Conservation (phyloP, 2,888 invertebrate genomes). For the Nemotelus nigrinus region DNA sequence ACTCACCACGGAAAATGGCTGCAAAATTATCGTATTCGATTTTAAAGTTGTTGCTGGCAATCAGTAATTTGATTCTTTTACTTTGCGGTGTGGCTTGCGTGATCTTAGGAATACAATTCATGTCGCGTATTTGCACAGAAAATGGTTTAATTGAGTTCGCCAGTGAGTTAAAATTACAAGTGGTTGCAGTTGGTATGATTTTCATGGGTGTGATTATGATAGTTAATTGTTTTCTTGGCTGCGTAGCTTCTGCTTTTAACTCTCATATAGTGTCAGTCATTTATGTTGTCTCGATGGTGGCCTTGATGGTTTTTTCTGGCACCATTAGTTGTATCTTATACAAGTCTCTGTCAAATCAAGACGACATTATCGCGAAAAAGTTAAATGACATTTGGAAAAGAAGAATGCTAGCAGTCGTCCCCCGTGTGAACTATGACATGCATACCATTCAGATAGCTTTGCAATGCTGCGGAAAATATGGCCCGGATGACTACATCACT, state of each 20-base stretch:
- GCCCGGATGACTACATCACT: neutral
- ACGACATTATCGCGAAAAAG: neutral
- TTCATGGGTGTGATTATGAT: neutral
- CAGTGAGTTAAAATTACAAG: neutral
- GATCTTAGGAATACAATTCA: neutral
- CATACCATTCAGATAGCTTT: neutral
- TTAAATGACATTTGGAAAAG: neutral
- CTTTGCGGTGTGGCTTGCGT: constrained; percentile 1
- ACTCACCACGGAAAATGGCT: too few species aligned
- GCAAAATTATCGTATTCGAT: neutral
- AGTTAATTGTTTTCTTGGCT: neutral
- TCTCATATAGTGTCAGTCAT: neutral
- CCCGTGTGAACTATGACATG: neutral
- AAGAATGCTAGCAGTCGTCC: neutral
- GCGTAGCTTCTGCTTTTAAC: neutral
- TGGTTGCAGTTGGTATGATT: neutral
- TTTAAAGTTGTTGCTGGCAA: neutral
- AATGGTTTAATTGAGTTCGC: neutral
- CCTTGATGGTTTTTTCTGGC: neutral
- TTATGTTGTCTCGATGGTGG: neutral
- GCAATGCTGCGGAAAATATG: neutral
- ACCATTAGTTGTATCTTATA: neutral
- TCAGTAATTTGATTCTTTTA: neutral
- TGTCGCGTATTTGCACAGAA: neutral
- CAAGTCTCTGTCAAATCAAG: neutral